Conservation (phyloP, 1,140 invertebrate species). For the Dendroctonus valens region DNA sequence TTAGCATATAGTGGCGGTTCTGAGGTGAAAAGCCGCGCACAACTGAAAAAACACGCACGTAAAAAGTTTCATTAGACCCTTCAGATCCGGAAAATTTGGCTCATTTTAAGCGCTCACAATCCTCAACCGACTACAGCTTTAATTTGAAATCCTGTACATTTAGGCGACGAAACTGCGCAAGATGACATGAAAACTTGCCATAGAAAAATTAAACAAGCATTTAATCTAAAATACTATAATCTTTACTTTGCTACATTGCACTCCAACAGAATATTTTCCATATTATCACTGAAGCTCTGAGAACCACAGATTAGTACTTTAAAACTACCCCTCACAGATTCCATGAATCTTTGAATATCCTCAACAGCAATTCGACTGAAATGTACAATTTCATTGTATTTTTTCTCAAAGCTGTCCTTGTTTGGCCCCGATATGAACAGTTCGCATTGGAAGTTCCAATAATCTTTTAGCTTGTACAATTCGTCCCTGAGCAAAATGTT, state of each 20-base stretch:
- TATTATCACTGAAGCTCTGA: conserved; percentile 14
- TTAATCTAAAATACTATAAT: conserved; percentile 33
- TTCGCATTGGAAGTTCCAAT: conserved; percentile 67
- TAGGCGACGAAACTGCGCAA: too few species aligned
- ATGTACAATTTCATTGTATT: conserved; percentile 45
- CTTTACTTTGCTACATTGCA: conserved; percentile 21
- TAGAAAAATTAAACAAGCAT: too few species aligned
- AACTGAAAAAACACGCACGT: too few species aligned
- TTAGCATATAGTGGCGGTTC: too few species aligned
- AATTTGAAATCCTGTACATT: too few species aligned
- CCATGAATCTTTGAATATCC: conserved; percentile 17
- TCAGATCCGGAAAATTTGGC: too few species aligned
- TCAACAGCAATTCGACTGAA: background rate
- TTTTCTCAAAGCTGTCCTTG: conserved; percentile 35
- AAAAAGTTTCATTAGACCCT: too few species aligned
- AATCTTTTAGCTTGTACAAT: conserved; percentile 55
- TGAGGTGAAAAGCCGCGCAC: too few species aligned
- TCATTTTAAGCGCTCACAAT: too few species aligned
- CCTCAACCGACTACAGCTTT: too few species aligned
- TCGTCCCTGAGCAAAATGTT: conserved; percentile 60
- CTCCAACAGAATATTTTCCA: conserved; percentile 19
- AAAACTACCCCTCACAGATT: conserved; percentile 1
- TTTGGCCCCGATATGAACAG: conserved; percentile 55
- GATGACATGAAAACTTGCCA: too few species aligned
- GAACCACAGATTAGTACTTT: conserved; percentile 23